phyloP scores from a whole-genome alignment of 2,797 vertebrate genomes.

The Borostomias antarcticus region DNA sequence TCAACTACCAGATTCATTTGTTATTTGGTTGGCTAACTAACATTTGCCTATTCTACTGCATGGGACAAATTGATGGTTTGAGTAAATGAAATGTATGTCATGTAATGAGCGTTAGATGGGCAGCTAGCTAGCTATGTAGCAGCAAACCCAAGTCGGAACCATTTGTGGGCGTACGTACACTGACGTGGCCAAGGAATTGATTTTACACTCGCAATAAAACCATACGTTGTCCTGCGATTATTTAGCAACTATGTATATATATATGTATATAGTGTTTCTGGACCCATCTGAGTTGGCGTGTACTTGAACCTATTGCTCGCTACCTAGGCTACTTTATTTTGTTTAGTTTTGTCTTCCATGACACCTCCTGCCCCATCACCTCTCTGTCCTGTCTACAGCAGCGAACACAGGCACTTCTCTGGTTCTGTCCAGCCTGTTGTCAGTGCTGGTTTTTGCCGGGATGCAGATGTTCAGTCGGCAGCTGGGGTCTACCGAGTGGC shows the following conservation, averaged over 20 bases:
- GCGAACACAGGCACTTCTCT: slow-evolving; percentile 91
- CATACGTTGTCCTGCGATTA: too few relatives aligned
- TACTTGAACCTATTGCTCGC: too few relatives aligned
- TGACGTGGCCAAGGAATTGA: slow-evolving; percentile 68
- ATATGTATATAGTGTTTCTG: too few relatives aligned
- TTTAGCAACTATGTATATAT: too few relatives aligned
- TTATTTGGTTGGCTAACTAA: neutral
- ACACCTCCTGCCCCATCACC: neutral
- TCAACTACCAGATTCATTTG: too few relatives aligned
- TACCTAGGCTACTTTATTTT: too few relatives aligned
- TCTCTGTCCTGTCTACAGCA: slow-evolving; percentile 63
- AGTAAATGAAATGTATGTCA: too few relatives aligned
- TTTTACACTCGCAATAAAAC: neutral
- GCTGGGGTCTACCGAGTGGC: slow-evolving; percentile 92
- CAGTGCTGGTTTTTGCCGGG: slow-evolving; percentile 92
- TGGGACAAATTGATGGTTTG: too few relatives aligned
- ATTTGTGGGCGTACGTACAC: slow-evolving; percentile 53
- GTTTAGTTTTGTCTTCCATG: too few relatives aligned
- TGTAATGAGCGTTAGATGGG: too few relatives aligned
- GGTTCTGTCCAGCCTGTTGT: slow-evolving; percentile 89
- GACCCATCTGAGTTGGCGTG: too few relatives aligned
- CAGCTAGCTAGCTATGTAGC: slow-evolving; percentile 22
- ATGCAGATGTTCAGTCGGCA: slow-evolving; percentile 99
- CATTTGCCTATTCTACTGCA: too few relatives aligned
- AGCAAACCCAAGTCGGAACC: slow-evolving; percentile 31